Evolutionary conservation across 1,140 invertebrate genomes (phyloP).

Genomic region (Panagrolaimus sp.): DNA sequence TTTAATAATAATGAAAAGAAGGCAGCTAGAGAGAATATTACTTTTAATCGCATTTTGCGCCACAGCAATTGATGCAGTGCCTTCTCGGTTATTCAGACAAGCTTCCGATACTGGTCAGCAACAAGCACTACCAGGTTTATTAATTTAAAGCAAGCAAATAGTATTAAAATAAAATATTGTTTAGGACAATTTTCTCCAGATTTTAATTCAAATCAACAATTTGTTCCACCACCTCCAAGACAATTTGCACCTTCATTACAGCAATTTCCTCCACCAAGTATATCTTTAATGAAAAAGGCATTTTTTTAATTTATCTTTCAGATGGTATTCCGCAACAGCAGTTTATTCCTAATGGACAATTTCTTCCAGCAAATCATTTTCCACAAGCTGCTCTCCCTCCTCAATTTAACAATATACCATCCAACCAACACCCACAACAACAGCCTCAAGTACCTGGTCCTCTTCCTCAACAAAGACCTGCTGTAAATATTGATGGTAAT

Average conservation of each 20-base stretch:
- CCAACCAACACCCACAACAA: too few relatives aligned
- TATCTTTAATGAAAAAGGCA: not conserved
- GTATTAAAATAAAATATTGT: not conserved
- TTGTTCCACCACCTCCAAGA: conserved; percentile 1
- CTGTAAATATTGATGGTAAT: conserved; percentile 8
- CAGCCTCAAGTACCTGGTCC: not conserved
- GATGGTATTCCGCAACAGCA: not conserved
- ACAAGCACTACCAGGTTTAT: not conserved
- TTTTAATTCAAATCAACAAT: not conserved
- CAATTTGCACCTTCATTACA: not conserved
- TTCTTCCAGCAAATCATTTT: not conserved
- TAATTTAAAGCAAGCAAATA: not conserved
- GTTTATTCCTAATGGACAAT: conserved; percentile 9
- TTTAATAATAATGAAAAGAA: too few relatives aligned
- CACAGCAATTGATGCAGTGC: not conserved
- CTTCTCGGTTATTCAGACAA: not conserved
- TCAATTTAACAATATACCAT: not conserved
- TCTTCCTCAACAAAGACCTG: conserved; percentile 9
- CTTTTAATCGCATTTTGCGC: not conserved
- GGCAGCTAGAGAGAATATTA: not conserved
- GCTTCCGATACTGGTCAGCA: not conserved
- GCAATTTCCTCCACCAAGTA: not conserved
- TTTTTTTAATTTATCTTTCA: not conserved
- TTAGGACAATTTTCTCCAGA: not conserved
- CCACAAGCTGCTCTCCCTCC: not conserved